A percentile compares a stretch with the other conserved stretches of the same genome.
Evolutionary conservation across 53 echinoderm and acorn worm genomes (phyloP).

Genomic region (Pentamera pediparva): DNA sequence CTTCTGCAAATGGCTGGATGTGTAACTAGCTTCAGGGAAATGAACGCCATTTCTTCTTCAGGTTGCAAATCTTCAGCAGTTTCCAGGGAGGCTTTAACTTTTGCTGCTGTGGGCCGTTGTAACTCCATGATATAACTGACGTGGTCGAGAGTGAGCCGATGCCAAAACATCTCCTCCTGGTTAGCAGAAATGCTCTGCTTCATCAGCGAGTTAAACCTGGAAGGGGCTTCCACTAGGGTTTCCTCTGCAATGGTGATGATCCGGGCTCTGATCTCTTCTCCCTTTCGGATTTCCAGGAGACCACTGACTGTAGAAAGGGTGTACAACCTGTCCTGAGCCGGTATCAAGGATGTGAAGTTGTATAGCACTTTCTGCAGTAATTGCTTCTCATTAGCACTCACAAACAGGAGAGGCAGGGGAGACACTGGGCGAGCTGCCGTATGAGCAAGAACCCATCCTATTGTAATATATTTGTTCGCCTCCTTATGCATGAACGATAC

Average conservation of each 20-base stretch:
- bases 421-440: background rate
- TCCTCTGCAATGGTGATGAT: slow-evolving; percentile 8
- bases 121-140: background rate
- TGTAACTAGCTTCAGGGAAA: background rate
- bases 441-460: background rate
- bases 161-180: slow-evolving; percentile 13
- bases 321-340: background rate
- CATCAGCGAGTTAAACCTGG: slow-evolving; percentile 5
- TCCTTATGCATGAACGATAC: background rate
- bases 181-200: slow-evolving; percentile 19
- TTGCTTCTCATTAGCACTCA: background rate
- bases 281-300: background rate
- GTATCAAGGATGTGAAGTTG: background rate
- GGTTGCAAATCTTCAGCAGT: background rate
- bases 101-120: slow-evolving; percentile 10
- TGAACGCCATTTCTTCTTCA: background rate
- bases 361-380: background rate
- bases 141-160: slow-evolving; percentile 20
- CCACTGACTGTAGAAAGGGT: slow-evolving; percentile 5
- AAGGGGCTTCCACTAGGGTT: slow-evolving; percentile 5
- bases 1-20: no score
- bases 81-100: background rate
- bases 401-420: background rate
- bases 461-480: background rate
- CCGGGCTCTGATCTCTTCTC: background rate